phyloP scores from a whole-genome alignment of 2,888 invertebrate genomes.

The Leptinotarsa peninsularis region DNA sequence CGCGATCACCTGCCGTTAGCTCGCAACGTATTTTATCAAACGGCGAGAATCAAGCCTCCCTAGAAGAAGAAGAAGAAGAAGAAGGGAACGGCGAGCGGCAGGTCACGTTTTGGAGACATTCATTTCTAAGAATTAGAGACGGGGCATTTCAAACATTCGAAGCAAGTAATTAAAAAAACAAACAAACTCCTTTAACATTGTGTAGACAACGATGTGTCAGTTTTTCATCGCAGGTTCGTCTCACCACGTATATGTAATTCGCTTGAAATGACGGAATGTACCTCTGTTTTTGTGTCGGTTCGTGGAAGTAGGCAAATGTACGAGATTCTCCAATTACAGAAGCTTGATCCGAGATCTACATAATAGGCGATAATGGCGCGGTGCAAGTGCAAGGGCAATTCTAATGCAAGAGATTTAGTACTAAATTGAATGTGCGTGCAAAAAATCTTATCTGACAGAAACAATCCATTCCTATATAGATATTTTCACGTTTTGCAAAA shows the following conservation, averaged over 20 bases:
- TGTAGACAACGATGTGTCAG: slow-evolving; percentile 49
- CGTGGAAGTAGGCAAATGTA: slow-evolving; percentile 25
- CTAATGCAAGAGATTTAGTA: background rate
- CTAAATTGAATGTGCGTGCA: too few species aligned
- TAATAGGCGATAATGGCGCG: slow-evolving; percentile 5
- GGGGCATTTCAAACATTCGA: slow-evolving; percentile 51
- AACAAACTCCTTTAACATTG: slow-evolving; percentile 52
- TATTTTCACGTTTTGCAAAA: too few species aligned
- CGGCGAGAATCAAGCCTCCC: slow-evolving; percentile 10
- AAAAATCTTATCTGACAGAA: too few species aligned
- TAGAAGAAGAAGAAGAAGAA: too few species aligned
- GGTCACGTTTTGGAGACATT: slow-evolving; percentile 51
- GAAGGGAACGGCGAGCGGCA: slow-evolving; percentile 28
- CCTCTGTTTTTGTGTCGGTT: slow-evolving; percentile 19
- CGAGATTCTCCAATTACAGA: slow-evolving; percentile 20
- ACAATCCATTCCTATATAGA: too few species aligned
- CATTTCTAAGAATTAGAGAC: slow-evolving; percentile 51
- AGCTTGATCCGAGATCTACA: slow-evolving; percentile 13
- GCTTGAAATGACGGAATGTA: slow-evolving; percentile 24
- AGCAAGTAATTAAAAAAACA: slow-evolving; percentile 54
- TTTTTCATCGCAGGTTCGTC: slow-evolving; percentile 40
- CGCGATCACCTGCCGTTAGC: slow-evolving; percentile 9
- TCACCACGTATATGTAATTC: slow-evolving; percentile 30
- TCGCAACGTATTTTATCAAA: background rate
- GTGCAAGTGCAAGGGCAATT: background rate